Base-by-base conservation (phyloP, 2,888 invertebrate species). In the Oligia strigilis region DNA sequence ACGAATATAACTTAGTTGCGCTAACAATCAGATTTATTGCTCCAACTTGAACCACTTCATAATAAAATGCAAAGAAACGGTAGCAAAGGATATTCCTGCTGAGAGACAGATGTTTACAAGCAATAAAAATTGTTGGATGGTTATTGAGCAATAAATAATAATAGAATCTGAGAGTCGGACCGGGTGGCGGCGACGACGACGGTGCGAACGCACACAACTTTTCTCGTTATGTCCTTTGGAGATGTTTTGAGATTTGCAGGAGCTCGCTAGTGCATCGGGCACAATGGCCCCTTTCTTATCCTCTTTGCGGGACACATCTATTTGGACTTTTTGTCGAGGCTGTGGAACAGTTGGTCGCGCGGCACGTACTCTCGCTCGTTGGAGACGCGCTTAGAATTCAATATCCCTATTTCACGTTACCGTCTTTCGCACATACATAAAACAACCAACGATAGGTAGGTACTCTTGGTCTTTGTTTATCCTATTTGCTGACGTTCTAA, bases 351-450 rank as follows among this genome's bases (percentile, higher is more conserved):
- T 93, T 92, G 94, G 94, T 94, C 94, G 94, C 91, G 91, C 77
- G 89, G 91, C 96, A 96, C 96, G 96, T 96, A 93, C 94, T 88
- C 91, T 93, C 92, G 92, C 93, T 93, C 92, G 92, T 90, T 91
- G 92, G 81, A 90, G 91, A 95, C 95, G 94, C 95, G 95, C 93
- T 93, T 93, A 91, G 96, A 96, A 96, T 96, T 95, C 95, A 95
- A 95, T 96, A 95, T 95, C 91, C 92, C 91, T 92, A 93, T 93
- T 96, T 93, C 92, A 92, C 92, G 92, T 93, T 91, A 91, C 92
- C 93, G 91, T 93, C 92, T 93, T 93, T 92, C 92, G 90, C 92
- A 93, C 92, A 87, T 90, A 93, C 89, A 91, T 93, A 94, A 93
- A 94, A 94, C 92, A 94, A 93, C 92, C 91, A 90, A 90, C 90